phyloP scores from a whole-genome alignment of 2,888 invertebrate species.

The Cantharis flavilabris region DNA sequence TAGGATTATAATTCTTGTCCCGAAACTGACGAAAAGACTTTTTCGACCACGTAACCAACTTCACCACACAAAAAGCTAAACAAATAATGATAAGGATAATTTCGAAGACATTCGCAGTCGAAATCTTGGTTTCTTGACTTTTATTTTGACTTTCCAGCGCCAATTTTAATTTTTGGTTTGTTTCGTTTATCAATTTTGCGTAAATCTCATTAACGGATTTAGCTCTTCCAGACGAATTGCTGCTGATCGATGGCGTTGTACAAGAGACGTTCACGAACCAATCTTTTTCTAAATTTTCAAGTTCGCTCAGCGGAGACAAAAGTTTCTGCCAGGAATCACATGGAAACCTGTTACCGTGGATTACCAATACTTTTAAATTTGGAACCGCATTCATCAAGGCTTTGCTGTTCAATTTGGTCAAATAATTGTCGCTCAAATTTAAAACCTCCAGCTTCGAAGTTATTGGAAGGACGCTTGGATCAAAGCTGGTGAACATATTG shows the following conservation, averaged over 20 bases:
- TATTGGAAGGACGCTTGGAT: neutral
- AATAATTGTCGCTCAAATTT: neutral
- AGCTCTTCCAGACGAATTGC: too few species aligned
- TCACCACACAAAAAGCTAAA: neutral
- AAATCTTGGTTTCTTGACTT: neutral
- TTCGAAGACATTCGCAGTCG: neutral
- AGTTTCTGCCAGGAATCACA: neutral
- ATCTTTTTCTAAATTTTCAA: neutral
- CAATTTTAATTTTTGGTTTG: too few species aligned
- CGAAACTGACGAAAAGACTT: neutral
- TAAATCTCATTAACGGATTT: too few species aligned
- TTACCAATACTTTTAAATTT: neutral
- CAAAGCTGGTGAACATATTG: neutral
- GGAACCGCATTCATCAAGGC: neutral
- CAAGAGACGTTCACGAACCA: neutral
- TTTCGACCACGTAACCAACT: neutral
- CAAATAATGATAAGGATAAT: neutral
- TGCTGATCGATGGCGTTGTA: too few species aligned
- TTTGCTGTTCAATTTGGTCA: neutral
- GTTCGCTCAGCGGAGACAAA: neutral
- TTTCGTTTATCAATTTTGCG: too few species aligned
- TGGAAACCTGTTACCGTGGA: neutral
- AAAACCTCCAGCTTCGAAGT: neutral
- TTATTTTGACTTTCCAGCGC: neutral
- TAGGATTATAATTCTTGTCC: too few species aligned